These are phyloP conservation scores for Phrynocephalus vlangalii DNA, from an alignment of 2,797 vertebrate genomes.

Conservation along the genomic window DNA sequence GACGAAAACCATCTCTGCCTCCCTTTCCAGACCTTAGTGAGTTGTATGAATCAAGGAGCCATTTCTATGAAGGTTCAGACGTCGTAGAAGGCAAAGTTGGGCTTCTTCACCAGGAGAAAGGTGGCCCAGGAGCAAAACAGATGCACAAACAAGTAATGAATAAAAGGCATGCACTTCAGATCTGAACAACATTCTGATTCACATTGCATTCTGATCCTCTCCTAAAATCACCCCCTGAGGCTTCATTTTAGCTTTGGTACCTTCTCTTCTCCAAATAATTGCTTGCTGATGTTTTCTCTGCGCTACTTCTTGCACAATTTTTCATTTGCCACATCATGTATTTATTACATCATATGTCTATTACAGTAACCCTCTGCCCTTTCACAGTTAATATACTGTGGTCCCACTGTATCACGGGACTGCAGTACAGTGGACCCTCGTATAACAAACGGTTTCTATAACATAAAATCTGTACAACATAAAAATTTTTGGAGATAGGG, in stretches of 20 bases:
- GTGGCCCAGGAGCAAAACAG: too few species aligned
- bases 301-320: slow-evolving; percentile 47
- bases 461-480: too few species aligned
- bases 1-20: not conserved
- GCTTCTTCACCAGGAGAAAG: too few species aligned
- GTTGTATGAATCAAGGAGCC: not conserved
- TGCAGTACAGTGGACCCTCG: too few species aligned
- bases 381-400: too few species aligned
- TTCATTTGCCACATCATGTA: slow-evolving; percentile 50
- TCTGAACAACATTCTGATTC: not conserved
- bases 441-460: too few species aligned
- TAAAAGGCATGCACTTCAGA: not conserved
- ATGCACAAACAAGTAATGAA: too few species aligned
- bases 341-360: slow-evolving; percentile 19
- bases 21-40: too few species aligned
- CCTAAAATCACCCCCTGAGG: slow-evolving; percentile 52
- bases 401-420: too few species aligned
- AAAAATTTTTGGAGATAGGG: not conserved
- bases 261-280: slow-evolving; percentile 39
- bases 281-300: slow-evolving; percentile 44
- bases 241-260: slow-evolving; percentile 47
- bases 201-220: slow-evolving; percentile 28
- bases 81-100: not conserved
- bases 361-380: too few species aligned
- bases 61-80: not conserved